A percentile compares a stretch with the other conserved stretches of the same genome.
These are phyloP conservation scores for Andrena marginata DNA, from an alignment of 2,888 invertebrate species.

Conservation along the genomic window DNA sequence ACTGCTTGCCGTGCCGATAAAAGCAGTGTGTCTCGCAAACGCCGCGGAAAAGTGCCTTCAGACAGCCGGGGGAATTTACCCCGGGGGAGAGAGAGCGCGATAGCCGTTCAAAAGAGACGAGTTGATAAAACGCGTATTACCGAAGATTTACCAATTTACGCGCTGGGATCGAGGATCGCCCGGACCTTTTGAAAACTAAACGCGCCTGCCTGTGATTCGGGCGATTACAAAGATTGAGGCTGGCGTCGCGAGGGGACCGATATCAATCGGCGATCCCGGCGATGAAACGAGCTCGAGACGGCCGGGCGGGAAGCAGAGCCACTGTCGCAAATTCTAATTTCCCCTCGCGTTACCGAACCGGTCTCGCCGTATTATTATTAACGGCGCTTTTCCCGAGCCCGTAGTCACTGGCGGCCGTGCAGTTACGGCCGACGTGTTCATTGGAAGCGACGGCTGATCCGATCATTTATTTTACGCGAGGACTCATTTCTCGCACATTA, in stretches of 20 bases:
- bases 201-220: no score
- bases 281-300: background rate
- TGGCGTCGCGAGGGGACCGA: no score
- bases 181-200: background rate
- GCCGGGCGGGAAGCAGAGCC: no score
- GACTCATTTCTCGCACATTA: slow-evolving; percentile 69
- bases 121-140: slow-evolving; percentile 62
- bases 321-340: slow-evolving; percentile 35
- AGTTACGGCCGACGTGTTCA: slow-evolving; percentile 40
- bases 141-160: slow-evolving; percentile 53
- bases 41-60: slow-evolving; percentile 66
- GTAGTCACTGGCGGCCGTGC: background rate
- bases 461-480: slow-evolving; percentile 74
- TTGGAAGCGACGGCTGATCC: slow-evolving; percentile 64
- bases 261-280: no score
- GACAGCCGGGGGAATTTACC: slow-evolving; percentile 63
- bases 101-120: slow-evolving; percentile 58
- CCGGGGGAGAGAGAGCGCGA: slow-evolving; percentile 37
- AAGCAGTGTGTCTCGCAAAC: slow-evolving; percentile 64
- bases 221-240: no score
- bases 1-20: slow-evolving; percentile 65
- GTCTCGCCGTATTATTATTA: slow-evolving; percentile 42
- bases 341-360: background rate
- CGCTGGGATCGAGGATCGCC: background rate
- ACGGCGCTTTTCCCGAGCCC: slow-evolving; percentile 11